Conservation (phyloP, 2,888 invertebrate species). For the Pammene fasciana region DNA sequence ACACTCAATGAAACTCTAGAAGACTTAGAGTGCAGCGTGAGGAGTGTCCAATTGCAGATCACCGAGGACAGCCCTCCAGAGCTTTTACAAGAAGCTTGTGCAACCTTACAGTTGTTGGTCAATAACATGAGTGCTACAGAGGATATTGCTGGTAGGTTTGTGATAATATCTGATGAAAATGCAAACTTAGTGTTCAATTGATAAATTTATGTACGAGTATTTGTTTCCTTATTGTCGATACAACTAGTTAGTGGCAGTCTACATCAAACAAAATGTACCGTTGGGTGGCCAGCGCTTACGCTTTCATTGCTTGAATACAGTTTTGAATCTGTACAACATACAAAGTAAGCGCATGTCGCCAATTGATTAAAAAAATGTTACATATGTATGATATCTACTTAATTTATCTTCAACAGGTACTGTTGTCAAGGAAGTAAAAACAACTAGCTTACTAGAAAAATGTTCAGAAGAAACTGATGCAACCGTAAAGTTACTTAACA, state of each 20-base stretch:
- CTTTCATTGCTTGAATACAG: too few relatives aligned
- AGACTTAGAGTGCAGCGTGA: conserved; percentile 80
- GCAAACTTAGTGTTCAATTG: too few relatives aligned
- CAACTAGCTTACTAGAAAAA: conserved; percentile 53
- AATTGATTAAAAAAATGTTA: too few relatives aligned
- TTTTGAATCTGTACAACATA: too few relatives aligned
- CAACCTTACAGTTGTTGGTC: conserved; percentile 68
- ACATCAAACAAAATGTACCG: too few relatives aligned
- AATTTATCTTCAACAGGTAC: conserved; percentile 11
- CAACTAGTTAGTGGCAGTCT: too few relatives aligned
- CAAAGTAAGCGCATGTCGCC: too few relatives aligned
- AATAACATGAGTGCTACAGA: conserved; percentile 64
- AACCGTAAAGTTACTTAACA: conserved; percentile 71
- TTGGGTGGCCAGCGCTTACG: too few relatives aligned
- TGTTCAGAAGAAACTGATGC: conserved; percentile 62
- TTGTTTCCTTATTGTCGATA: too few relatives aligned
- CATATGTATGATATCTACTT: neutral
- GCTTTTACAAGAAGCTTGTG: conserved; percentile 71
- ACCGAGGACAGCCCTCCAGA: conserved; percentile 71
- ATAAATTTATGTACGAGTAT: too few relatives aligned
- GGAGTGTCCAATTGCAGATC: conserved; percentile 77
- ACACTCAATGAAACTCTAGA: conserved; percentile 77
- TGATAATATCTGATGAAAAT: neutral
- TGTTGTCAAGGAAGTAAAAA: conserved; percentile 45
- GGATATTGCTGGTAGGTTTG: conserved; percentile 47